Evolutionary conservation across 2,113 vertebrate genomes (phyloP).

Genomic region (Manacus vitellinus): DNA sequence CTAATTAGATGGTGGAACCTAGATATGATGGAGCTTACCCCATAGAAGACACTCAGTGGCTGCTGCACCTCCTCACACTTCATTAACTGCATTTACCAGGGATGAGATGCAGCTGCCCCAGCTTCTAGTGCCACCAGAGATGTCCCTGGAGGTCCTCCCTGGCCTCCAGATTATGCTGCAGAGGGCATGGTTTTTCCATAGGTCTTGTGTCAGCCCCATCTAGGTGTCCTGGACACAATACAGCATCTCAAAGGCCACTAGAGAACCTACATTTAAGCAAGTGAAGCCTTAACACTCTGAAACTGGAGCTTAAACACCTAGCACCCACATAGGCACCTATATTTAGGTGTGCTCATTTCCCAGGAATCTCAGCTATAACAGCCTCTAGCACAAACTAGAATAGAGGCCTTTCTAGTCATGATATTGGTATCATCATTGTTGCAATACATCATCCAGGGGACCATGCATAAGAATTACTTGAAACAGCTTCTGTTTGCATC

Average conservation of each 20-base stretch:
- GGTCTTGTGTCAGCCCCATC: not conserved
- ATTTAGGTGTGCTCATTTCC: not conserved
- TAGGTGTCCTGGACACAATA: not conserved
- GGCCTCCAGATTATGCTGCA: not conserved
- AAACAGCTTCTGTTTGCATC: not conserved
- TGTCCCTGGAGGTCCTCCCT: not conserved
- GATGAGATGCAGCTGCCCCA: not conserved
- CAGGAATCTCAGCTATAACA: not conserved
- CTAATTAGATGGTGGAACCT: not conserved
- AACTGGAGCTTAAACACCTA: not conserved
- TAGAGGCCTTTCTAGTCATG: not conserved
- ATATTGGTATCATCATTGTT: not conserved
- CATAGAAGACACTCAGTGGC: not conserved
- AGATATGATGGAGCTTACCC: not conserved
- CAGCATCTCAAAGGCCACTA: not conserved
- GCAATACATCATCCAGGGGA: not conserved
- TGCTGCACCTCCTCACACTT: not conserved
- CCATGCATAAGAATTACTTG: fast-evolving
- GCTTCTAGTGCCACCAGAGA: not conserved
- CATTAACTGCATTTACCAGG: not conserved
- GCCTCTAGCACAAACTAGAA: not conserved
- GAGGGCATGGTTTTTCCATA: not conserved
- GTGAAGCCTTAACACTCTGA: not conserved
- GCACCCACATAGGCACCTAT: not conserved
- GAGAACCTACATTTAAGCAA: not conserved